Percentiles rank a stretch among this genome's conserved stretches.
phyloP scores from a whole-genome alignment of 2,797 vertebrate genomes.

The Sebastes taczanowskii region DNA sequence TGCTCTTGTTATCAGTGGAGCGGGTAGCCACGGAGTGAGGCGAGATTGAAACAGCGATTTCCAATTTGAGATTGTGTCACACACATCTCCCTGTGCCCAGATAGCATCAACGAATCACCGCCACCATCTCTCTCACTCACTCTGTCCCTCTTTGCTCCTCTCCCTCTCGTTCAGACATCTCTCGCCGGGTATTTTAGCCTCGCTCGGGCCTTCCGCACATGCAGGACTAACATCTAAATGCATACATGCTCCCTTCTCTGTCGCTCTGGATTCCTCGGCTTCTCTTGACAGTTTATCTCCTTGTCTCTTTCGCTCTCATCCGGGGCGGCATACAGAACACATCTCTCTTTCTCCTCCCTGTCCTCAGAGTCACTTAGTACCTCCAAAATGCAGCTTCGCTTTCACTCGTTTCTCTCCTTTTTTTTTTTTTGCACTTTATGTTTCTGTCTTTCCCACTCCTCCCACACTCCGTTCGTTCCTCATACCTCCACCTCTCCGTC shows the following conservation, averaged over 20 bases:
- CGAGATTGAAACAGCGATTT: constrained; percentile 87
- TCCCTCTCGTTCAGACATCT: constrained; percentile 28
- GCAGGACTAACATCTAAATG: constrained; percentile 62
- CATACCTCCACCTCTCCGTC: constrained; percentile 45
- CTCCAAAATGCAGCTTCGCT: constrained; percentile 42
- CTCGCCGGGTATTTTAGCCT: constrained; percentile 55
- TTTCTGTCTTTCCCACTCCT: constrained; percentile 63
- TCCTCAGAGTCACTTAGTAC: constrained; percentile 51
- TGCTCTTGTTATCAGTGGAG: constrained; percentile 79
- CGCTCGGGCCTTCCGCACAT: constrained; percentile 29
- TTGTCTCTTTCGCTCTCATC: constrained; percentile 70
- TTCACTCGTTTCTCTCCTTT: constrained; percentile 9
- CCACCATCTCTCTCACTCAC: constrained; percentile 75
- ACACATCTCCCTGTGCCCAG: constrained; percentile 77
- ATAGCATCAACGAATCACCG: constrained; percentile 81
- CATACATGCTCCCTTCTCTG: constrained; percentile 60
- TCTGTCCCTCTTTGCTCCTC: constrained; percentile 49
- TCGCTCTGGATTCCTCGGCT: constrained; percentile 59
- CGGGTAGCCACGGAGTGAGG: constrained; percentile 78
- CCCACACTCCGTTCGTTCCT: constrained; percentile 58
- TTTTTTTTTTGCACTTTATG: constrained; percentile 19
- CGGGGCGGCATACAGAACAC: constrained; percentile 42
- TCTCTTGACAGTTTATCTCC: constrained; percentile 71
- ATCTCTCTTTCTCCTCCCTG: constrained; percentile 53
- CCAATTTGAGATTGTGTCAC: constrained; percentile 89